These are phyloP conservation scores for Drosophila formosana DNA, from an alignment of 2,888 invertebrate genomes.

Conservation along the genomic window DNA sequence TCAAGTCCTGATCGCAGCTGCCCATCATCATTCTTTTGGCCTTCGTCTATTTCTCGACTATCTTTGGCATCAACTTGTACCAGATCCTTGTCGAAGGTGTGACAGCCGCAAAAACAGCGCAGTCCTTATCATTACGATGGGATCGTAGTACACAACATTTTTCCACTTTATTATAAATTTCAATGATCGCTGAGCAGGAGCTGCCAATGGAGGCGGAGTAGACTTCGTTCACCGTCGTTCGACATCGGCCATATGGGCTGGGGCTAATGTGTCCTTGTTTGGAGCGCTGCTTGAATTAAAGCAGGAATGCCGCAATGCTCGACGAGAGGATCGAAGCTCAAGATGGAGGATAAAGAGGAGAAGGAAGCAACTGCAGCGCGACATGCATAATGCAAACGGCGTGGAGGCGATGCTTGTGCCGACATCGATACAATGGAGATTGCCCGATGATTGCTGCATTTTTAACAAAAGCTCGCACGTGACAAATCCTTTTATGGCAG, in stretches of 20 bases:
- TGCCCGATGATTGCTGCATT: conserved; percentile 84
- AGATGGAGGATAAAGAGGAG: background rate
- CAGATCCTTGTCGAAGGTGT: conserved; percentile 46
- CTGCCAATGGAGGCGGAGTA: conserved; percentile 6
- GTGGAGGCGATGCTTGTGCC: conserved; percentile 48
- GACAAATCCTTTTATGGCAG: conserved; percentile 85
- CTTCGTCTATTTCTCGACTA: conserved; percentile 30
- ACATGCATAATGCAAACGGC: conserved; percentile 72
- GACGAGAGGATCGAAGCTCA: background rate
- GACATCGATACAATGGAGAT: conserved; percentile 73
- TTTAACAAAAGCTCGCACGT: conserved; percentile 85
- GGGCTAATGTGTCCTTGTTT: conserved; percentile 77
- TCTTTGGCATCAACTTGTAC: conserved; percentile 33
- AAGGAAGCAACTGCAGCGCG: background rate
- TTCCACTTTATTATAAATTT: conserved; percentile 78
- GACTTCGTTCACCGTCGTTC: background rate
- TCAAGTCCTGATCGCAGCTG: background rate
- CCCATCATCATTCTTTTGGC: background rate
- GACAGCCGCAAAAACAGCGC: conserved; percentile 19
- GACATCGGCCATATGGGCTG: conserved; percentile 58
- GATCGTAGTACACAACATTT: conserved; percentile 60
- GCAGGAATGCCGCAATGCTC: conserved; percentile 76
- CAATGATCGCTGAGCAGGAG: conserved; percentile 56
- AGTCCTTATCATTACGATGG: conserved; percentile 33
- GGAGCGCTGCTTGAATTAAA: conserved; percentile 73